These are phyloP conservation scores for Bursaphelenchus okinawaensis DNA, from an alignment of 2,888 invertebrate species.

Conservation along the genomic window DNA sequence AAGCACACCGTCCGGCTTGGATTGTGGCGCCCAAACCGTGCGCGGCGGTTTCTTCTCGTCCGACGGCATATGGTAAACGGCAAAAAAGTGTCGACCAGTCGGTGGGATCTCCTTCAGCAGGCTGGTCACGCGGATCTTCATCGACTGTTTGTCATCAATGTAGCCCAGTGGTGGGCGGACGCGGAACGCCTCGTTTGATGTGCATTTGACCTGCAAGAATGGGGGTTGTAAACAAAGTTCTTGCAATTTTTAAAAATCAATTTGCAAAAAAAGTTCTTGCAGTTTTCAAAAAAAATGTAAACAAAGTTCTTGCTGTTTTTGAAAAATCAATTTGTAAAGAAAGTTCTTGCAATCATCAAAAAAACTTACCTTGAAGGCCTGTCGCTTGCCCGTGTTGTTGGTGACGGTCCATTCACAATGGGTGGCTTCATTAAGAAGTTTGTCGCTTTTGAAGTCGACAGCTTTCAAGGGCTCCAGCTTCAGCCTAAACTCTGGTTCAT, in stretches of 20 bases:
- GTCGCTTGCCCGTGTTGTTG: conserved; percentile 22
- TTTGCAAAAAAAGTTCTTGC: too few species aligned
- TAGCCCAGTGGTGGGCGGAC: conserved; percentile 37
- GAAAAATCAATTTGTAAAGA: too few species aligned
- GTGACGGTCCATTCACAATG: conserved; percentile 13
- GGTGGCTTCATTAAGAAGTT: background rate
- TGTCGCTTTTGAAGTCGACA: conserved; percentile 28
- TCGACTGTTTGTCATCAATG: conserved; percentile 32
- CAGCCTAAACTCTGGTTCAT: conserved; percentile 36
- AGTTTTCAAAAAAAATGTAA: background rate
- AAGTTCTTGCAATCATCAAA: background rate
- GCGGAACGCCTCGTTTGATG: conserved; percentile 28
- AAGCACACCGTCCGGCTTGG: conserved; percentile 40
- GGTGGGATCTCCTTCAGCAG: conserved; percentile 26
- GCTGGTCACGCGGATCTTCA: conserved; percentile 25
- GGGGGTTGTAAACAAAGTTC: too few species aligned
- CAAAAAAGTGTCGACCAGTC: conserved; percentile 38
- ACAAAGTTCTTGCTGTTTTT: background rate
- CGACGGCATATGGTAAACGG: conserved; percentile 36
- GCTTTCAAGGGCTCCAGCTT: conserved; percentile 32
- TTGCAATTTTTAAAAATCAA: too few species aligned
- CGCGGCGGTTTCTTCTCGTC: conserved; percentile 23
- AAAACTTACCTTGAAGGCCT: conserved; percentile 23
- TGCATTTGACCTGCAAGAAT: conserved; percentile 26
- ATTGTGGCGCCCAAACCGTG: conserved; percentile 29